Evolutionary conservation across 1,140 invertebrate genomes (phyloP).

Genomic region (Augochlora pura): DNA sequence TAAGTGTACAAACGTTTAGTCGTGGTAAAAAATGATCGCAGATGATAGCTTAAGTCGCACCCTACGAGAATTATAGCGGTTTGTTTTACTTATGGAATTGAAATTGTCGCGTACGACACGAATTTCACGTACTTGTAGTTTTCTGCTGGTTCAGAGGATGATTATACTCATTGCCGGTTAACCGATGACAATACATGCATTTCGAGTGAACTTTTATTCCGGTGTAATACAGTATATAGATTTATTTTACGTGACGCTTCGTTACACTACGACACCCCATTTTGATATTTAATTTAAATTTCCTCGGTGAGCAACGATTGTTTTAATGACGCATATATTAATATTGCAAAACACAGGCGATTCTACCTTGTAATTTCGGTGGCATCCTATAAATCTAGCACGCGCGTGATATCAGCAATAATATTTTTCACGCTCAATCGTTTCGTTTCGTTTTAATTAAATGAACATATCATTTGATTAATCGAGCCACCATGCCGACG

Average conservation of each 20-base stretch:
- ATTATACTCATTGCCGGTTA: not conserved
- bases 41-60: slow-evolving; percentile 14
- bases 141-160: slow-evolving; percentile 53
- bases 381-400: not conserved
- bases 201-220: slow-evolving; percentile 3
- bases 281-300: slow-evolving; percentile 21
- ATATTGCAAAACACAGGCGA: slow-evolving; percentile 1
- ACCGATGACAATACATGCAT: slow-evolving; percentile 35
- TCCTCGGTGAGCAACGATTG: not conserved
- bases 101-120: not conserved
- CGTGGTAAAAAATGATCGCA: slow-evolving; percentile 2
- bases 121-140: slow-evolving; percentile 14
- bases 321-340: not conserved
- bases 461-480: not conserved
- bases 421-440: slow-evolving; percentile 27
- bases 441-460: slow-evolving; percentile 4
- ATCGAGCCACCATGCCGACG: not conserved
- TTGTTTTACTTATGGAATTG: slow-evolving; percentile 24
- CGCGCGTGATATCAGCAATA: slow-evolving; percentile 12
- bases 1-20: slow-evolving; percentile 77
- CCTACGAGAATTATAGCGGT: not conserved
- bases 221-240: not conserved
- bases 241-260: slow-evolving; percentile 12
- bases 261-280: not conserved
- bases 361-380: slow-evolving; percentile 15